Percentiles rank a stretch among this genome's conserved stretches.
Conservation (phyloP, 2,888 invertebrate genomes). For the Chymomyza amoena region DNA sequence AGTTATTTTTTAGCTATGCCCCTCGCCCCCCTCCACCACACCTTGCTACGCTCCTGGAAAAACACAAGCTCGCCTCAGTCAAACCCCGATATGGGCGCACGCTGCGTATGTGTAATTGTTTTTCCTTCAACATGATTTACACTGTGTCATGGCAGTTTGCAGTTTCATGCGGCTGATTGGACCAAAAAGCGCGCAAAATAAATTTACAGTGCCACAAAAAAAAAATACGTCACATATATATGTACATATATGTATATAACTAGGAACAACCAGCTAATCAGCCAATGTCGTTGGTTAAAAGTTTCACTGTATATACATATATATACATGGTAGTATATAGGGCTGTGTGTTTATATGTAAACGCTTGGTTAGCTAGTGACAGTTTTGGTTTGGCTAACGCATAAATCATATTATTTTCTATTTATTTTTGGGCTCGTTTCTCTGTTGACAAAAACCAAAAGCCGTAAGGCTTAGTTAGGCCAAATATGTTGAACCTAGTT, state of each 20-base stretch:
- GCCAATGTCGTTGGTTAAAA: slow-evolving; percentile 2
- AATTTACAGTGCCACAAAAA: neutral
- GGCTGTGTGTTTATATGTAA: neutral
- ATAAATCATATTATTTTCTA: slow-evolving; percentile 56
- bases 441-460: slow-evolving; percentile 43
- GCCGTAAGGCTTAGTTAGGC: slow-evolving; percentile 36
- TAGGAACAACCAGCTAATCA: slow-evolving; percentile 16
- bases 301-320: neutral
- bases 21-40: too few species aligned
- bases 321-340: neutral
- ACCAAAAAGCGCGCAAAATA: neutral
- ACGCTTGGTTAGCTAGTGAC: neutral
- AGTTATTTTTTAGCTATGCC: too few species aligned
- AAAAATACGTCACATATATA: slow-evolving; percentile 18
- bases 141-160: neutral
- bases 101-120: slow-evolving; percentile 25
- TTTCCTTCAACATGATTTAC: neutral
- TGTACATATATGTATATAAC: slow-evolving; percentile 22
- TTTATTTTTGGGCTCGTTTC: slow-evolving; percentile 48
- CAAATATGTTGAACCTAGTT: slow-evolving; percentile 32
- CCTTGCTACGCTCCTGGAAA: too few species aligned
- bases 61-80: too few species aligned
- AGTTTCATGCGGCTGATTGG: neutral
- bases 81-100: neutral
- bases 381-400: slow-evolving; percentile 13